These are phyloP conservation scores for Patella depressa DNA, from an alignment of 2,888 invertebrate genomes.

Conservation along the genomic window DNA sequence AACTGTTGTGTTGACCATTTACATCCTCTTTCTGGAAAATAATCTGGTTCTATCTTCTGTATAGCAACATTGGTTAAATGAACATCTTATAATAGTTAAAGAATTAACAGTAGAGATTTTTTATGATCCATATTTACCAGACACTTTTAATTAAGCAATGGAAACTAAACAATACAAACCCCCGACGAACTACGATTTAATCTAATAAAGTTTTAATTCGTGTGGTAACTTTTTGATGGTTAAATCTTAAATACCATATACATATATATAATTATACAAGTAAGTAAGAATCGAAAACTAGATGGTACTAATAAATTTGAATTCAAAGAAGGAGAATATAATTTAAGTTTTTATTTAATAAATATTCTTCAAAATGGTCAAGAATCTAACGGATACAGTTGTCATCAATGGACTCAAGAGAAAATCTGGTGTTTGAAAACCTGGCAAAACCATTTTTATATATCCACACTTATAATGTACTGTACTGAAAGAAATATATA, in stretches of 20 bases:
- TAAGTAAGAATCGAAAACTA: too few species aligned
- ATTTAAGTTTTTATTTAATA: too few species aligned
- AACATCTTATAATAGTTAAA: conserved; percentile 56
- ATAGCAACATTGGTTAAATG: conserved; percentile 77
- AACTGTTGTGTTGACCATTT: conserved; percentile 76
- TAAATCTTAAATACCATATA: too few species aligned
- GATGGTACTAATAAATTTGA: too few species aligned
- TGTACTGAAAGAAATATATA: conserved; percentile 64
- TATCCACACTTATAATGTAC: conserved; percentile 74
- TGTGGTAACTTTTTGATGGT: too few species aligned
- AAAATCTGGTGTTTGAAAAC: conserved; percentile 76
- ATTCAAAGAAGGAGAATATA: too few species aligned
- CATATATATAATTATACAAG: too few species aligned
- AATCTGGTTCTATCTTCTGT: conserved; percentile 75
- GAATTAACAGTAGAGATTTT: neutral
- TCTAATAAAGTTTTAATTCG: too few species aligned
- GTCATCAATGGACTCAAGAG: conserved; percentile 75
- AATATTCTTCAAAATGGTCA: too few species aligned
- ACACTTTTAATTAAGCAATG: too few species aligned
- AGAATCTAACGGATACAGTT: conserved; percentile 71
- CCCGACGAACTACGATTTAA: too few species aligned
- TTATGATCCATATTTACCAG: conserved; percentile 43
- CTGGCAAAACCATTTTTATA: conserved; percentile 78
- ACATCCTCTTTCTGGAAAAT: conserved; percentile 74
- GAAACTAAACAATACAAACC: too few species aligned